A percentile compares a stretch with the other conserved stretches of the same genome.
Conservation (phyloP, 2,797 vertebrate species). For the Rousettus madagascariensis region DNA sequence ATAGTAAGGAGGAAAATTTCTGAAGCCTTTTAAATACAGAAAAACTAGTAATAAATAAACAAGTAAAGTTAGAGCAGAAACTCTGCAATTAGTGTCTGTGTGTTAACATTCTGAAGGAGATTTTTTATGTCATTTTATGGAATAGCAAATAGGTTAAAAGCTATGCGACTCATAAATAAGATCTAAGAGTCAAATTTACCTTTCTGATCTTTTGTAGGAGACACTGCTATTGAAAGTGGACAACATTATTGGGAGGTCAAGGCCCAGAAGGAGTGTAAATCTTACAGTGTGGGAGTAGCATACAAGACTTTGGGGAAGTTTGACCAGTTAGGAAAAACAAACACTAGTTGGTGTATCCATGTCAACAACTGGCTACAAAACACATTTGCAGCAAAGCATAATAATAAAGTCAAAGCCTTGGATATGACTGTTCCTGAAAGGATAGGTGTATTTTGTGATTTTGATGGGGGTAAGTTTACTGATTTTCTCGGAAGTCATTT, state of each 20-base stretch:
- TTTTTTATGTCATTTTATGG: conserved; percentile 4
- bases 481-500: conserved; percentile 24
- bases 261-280: conserved; percentile 94
- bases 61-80: not conserved
- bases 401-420: conserved; percentile 93
- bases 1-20: not conserved
- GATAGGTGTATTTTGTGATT: conserved; percentile 95
- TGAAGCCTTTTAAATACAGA: conserved; percentile 23
- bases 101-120: not conserved
- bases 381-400: conserved; percentile 94
- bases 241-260: conserved; percentile 96
- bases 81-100: not conserved
- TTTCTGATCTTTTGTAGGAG: conserved; percentile 85
- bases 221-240: conserved; percentile 89
- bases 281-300: conserved; percentile 92
- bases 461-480: conserved; percentile 90
- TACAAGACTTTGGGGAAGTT: conserved; percentile 93
- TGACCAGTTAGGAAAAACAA: conserved; percentile 95
- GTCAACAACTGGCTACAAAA: conserved; percentile 96
- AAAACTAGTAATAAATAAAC: conserved; percentile 18
- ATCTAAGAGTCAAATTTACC: not conserved
- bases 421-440: conserved; percentile 89
- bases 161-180: not conserved
- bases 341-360: conserved; percentile 94
- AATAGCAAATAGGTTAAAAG: not conserved